A percentile compares a stretch with the other conserved stretches of the same genome.
Conservation (phyloP, 1,140 invertebrate genomes). For the Zophobas atratus region DNA sequence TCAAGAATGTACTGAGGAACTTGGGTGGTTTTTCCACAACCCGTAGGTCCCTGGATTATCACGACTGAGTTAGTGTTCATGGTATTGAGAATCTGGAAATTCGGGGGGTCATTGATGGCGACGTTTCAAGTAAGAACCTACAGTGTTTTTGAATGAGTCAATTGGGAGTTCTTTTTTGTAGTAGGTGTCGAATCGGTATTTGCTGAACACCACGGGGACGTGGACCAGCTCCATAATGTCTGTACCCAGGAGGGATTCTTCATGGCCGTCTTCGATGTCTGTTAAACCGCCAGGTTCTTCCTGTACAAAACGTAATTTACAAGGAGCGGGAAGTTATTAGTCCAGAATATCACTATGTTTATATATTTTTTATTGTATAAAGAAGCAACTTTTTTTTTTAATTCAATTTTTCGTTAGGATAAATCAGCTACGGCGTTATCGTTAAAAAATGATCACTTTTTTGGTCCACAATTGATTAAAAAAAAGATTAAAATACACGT, state of each 20-base stretch:
- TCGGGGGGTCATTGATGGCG: slow-evolving; percentile 47
- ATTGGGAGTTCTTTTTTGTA: slow-evolving; percentile 57
- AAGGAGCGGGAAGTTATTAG: background rate
- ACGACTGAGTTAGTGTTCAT: slow-evolving; percentile 79
- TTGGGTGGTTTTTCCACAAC: slow-evolving; percentile 85
- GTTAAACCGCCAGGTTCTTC: background rate
- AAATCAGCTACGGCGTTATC: too few relatives aligned
- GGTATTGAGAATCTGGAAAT: slow-evolving; percentile 72
- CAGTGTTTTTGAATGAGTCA: slow-evolving; percentile 53
- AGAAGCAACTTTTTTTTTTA: too few relatives aligned
- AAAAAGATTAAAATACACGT: too few relatives aligned
- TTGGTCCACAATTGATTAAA: too few relatives aligned
- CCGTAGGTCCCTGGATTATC: slow-evolving; percentile 92
- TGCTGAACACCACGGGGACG: slow-evolving; percentile 47
- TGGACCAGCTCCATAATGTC: slow-evolving; percentile 10
- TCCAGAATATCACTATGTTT: too few relatives aligned
- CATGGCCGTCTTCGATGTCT: slow-evolving; percentile 23
- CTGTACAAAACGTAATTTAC: background rate
- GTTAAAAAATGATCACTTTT: too few relatives aligned
- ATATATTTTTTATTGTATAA: too few relatives aligned
- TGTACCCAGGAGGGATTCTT: slow-evolving; percentile 12
- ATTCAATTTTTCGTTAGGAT: too few relatives aligned
- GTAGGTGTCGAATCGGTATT: slow-evolving; percentile 57
- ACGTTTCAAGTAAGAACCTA: slow-evolving; percentile 45
- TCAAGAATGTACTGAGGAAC: slow-evolving; percentile 92